phyloP scores from a whole-genome alignment of 1,140 invertebrate species.

The Drosophila melanogaster region DNA sequence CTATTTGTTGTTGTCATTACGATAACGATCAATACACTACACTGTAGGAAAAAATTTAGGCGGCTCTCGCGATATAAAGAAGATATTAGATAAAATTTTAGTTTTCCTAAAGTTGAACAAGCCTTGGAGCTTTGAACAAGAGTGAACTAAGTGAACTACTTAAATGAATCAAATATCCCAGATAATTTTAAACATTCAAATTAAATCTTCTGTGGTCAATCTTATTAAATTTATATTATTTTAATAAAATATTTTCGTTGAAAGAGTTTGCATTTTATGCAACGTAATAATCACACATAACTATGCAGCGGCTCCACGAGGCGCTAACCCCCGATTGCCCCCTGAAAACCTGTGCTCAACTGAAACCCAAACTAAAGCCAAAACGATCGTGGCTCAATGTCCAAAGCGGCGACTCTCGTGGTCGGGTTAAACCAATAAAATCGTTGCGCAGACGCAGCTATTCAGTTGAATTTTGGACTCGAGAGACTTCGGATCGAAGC shows the following conservation, averaged over 20 bases:
- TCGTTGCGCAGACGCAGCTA: conserved; percentile 71
- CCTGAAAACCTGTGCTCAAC: conserved; percentile 11
- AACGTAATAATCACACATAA: background rate
- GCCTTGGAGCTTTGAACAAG: too few relatives aligned
- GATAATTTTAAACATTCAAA: too few relatives aligned
- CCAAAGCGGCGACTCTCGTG: conserved; percentile 30
- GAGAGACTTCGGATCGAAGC: conserved; percentile 31
- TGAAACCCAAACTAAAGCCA: conserved; percentile 23
- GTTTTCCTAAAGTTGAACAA: background rate
- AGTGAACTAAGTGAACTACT: background rate
- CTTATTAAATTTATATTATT: too few relatives aligned
- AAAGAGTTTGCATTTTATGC: too few relatives aligned
- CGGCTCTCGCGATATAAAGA: background rate
- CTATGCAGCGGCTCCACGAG: conserved; percentile 25
- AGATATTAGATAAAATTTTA: background rate
- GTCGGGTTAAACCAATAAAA: conserved; percentile 68
- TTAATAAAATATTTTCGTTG: too few relatives aligned
- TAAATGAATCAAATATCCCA: too few relatives aligned
- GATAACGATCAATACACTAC: conserved; percentile 19
- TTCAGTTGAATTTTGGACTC: conserved; percentile 71
- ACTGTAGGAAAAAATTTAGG: background rate
- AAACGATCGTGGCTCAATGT: conserved; percentile 39
- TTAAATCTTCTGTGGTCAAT: too few relatives aligned
- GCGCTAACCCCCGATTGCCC: conserved; percentile 13
- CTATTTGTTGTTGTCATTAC: conserved; percentile 25